A percentile compares a stretch with the other conserved stretches of the same genome.
These are phyloP conservation scores for Limnodromus scolopaceus DNA, from an alignment of 2,797 vertebrate species.

Conservation along the genomic window DNA sequence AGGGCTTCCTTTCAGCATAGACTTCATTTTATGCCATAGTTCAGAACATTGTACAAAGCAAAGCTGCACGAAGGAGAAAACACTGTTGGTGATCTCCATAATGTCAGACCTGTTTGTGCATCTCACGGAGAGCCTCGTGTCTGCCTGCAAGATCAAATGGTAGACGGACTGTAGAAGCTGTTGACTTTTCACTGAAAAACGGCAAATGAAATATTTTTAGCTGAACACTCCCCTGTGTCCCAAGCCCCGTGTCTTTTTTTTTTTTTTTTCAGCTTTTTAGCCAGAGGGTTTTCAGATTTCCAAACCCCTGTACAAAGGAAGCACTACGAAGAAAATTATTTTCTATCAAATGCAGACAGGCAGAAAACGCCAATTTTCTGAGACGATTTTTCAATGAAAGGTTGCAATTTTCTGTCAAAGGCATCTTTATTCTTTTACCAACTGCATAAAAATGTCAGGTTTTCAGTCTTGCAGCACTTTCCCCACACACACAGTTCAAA, in stretches of 20 bases:
- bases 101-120: not conserved
- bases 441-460: not conserved
- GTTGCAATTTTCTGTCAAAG: slow-evolving; percentile 43
- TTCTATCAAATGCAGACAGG: slow-evolving; percentile 29
- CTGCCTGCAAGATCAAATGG: not conserved
- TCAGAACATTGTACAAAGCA: not conserved
- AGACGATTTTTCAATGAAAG: slow-evolving; percentile 32
- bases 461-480: not conserved
- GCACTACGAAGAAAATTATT: not conserved
- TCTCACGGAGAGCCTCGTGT: not conserved
- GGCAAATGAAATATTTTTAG: not conserved
- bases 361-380: slow-evolving; percentile 28
- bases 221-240: not conserved
- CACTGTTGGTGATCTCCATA: not conserved
- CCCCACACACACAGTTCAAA: not conserved
- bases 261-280: not conserved
- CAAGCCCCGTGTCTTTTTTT: accelerated
- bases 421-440: slow-evolving; percentile 25
- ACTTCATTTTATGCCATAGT: not conserved
- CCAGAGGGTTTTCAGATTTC: not conserved
- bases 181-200: slow-evolving; percentile 25
- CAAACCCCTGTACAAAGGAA: not conserved
- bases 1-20: not conserved
- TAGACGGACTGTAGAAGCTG: not conserved
- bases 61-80: not conserved